Evolutionary conservation across 2,888 invertebrate species (phyloP).

Genomic region (Zygaena filipendulae): DNA sequence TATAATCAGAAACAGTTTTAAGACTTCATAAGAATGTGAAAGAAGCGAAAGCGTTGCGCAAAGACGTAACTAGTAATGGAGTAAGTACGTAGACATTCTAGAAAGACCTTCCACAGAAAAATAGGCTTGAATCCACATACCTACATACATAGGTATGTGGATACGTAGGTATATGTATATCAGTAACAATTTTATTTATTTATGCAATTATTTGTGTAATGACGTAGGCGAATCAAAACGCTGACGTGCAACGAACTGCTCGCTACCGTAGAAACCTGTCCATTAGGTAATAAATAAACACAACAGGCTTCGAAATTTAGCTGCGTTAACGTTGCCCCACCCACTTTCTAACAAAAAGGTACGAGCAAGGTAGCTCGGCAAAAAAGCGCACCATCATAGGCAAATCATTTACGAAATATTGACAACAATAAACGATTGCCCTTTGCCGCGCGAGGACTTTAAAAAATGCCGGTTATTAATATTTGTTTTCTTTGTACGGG

Average conservation of each 20-base stretch:
- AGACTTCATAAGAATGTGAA: too few species aligned
- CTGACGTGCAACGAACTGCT: conserved; percentile 10
- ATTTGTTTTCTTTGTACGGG: conserved; percentile 62
- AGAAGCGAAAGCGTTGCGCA: too few species aligned
- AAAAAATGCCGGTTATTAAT: conserved; percentile 68
- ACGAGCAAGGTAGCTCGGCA: conserved; percentile 33
- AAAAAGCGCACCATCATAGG: conserved; percentile 61
- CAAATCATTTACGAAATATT: conserved; percentile 67
- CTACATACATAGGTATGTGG: too few species aligned
- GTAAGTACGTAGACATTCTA: too few species aligned
- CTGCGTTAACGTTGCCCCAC: conserved; percentile 40
- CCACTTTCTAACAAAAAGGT: conserved; percentile 40
- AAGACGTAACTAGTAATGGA: too few species aligned
- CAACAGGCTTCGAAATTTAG: conserved; percentile 44
- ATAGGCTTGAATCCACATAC: too few species aligned
- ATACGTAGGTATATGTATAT: too few species aligned
- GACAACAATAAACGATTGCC: conserved; percentile 60
- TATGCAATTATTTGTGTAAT: too few species aligned
- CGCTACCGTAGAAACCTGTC: conserved; percentile 43
- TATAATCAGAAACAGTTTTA: too few species aligned
- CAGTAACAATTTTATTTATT: too few species aligned
- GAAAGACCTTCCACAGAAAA: too few species aligned
- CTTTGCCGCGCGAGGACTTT: conserved; percentile 45
- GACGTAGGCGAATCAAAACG: background rate
- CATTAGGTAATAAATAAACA: conserved; percentile 61